phyloP scores from a whole-genome alignment of 1,140 invertebrate species.

The Leucophenga varia region DNA sequence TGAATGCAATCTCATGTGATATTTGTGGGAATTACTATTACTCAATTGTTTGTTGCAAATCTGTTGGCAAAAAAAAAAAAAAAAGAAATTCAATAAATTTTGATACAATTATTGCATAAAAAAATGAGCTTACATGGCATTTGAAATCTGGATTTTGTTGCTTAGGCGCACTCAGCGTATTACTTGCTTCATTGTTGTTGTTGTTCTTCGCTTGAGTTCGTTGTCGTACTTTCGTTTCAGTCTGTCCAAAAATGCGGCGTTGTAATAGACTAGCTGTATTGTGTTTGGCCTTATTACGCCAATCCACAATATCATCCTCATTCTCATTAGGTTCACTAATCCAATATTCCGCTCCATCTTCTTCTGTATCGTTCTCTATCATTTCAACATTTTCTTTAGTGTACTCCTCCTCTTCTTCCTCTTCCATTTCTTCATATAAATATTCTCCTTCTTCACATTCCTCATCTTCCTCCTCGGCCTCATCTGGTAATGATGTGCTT shows the following conservation, averaged over 20 bases:
- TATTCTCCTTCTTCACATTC: no score
- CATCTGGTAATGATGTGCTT: no score
- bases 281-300: background rate
- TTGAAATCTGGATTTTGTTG: conserved; percentile 17
- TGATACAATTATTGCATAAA: background rate
- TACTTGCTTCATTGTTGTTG: no score
- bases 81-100: no score
- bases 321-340: background rate
- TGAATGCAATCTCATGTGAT: conserved; percentile 52
- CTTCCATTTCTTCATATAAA: background rate
- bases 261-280: no score
- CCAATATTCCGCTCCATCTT: conserved; percentile 1
- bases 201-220: no score
- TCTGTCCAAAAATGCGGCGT: no score
- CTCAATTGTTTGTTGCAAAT: conserved; percentile 39
- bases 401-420: background rate
- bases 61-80: no score
- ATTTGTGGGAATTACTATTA: conserved; percentile 41
- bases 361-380: background rate
- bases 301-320: background rate
- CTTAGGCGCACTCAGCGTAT: background rate
- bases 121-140: conserved; percentile 14
- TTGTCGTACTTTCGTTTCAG: no score
- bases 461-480: no score
- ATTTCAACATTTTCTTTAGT: background rate